These are phyloP conservation scores for Cydia fagiglandana DNA, from an alignment of 1,140 invertebrate species.

Conservation along the genomic window DNA sequence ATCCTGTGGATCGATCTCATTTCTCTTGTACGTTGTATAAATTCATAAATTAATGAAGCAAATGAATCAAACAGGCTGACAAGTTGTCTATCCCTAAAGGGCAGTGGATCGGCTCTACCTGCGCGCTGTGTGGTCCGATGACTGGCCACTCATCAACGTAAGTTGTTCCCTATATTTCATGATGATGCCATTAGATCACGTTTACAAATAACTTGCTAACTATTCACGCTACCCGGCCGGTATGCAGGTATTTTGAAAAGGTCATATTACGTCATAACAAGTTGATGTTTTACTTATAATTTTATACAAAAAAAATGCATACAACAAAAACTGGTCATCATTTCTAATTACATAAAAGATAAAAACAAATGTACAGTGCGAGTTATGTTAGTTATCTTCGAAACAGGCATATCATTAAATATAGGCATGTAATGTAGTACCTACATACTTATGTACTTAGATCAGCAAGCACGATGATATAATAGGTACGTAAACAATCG, in stretches of 20 bases:
- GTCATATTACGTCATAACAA: neutral
- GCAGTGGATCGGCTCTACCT: constrained; percentile 46
- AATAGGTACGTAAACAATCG: constrained; percentile 44
- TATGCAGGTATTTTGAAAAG: constrained; percentile 9
- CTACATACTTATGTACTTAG: constrained; percentile 33
- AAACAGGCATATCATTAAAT: no score
- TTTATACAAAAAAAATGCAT: neutral
- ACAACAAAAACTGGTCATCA: no score
- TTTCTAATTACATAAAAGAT: no score
- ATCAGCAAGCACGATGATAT: constrained; percentile 37
- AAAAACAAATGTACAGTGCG: no score
- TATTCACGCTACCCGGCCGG: constrained; percentile 26
- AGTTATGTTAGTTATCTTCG: no score
- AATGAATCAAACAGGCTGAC: constrained; percentile 46
- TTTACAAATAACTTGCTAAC: constrained; percentile 3
- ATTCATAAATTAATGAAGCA: constrained; percentile 29
- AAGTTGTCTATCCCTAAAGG: constrained; percentile 29
- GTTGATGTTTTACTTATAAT: neutral
- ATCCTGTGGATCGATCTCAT: constrained; percentile 5
- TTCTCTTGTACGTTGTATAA: constrained; percentile 9
- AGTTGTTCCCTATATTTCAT: constrained; percentile 6
- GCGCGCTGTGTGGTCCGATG: constrained; percentile 57
- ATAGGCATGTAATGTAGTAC: neutral
- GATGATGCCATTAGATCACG: constrained; percentile 28
- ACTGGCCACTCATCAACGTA: constrained; percentile 32